Base-by-base conservation (phyloP, 2,888 invertebrate genomes). In the Stenolophus ochropezus region DNA sequence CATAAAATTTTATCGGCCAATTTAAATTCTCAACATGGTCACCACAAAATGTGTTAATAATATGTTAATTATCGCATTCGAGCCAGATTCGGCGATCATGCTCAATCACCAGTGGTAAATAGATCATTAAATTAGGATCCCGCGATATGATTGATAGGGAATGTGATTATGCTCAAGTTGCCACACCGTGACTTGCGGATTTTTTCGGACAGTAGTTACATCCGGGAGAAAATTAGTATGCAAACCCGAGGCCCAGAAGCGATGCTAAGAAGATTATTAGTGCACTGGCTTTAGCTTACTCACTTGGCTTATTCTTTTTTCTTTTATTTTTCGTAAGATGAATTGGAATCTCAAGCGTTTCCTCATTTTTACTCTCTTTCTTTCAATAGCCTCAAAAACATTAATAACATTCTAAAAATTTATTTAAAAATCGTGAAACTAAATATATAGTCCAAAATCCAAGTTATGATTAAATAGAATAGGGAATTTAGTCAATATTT, bases 181-280 rank as follows among this genome's bases (percentile, higher is more conserved):
- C 33, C 11, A 11, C 33, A 18, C 20, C 27, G 33, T 69, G 65
- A 69, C 65, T 69, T 69, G 65, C 65, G 1, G 61, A 69, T 33
- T 69, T 69, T 65, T 69, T 69, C 16, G 16, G 33, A 18, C 11
- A 33, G 23, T 61, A 61, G 23, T 61, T 11, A 25, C 25, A 53
- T 74, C 74, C 74, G 74, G 74, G 74, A 74, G 74, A 74, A 74
- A 74, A 74, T 74, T 74, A 53, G 27, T 74, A 69, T 69, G 53
- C 74, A 53, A 53, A 51, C 74, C 23, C 23, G 16, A 51, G 74
- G 74, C 74, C 73, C 51, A 74, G 49, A 25, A 74, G 47, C 74
- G 33, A 1, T 18, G 27, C 2, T 69, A 69, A 69, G 25, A 21
- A n/a, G 61, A 61, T 61, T 61, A 61, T 61, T 61, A 61, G 61